Conservation (phyloP, 2,797 vertebrate species). For the Argyrosomus regius region DNA sequence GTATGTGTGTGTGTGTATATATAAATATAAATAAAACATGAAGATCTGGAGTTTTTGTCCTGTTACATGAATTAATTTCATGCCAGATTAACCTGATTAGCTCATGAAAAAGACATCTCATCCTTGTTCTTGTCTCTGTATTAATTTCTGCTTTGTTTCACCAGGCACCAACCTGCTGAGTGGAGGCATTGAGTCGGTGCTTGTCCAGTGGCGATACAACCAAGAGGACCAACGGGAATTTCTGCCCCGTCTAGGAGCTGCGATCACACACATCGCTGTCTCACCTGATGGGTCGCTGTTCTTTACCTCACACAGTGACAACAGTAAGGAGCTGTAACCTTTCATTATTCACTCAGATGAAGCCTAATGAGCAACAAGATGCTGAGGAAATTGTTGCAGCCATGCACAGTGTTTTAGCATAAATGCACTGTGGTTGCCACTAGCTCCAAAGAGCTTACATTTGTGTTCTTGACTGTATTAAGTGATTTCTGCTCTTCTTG, state of each 20-base stretch:
- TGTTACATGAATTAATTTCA: neutral
- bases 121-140: neutral
- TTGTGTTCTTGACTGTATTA: neutral
- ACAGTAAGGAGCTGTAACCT: constrained; percentile 88
- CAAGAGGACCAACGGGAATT: constrained; percentile 88
- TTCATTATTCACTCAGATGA: neutral
- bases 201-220: constrained; percentile 92
- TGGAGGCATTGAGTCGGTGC: constrained; percentile 94
- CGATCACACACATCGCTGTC: constrained; percentile 89
- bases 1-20: no score
- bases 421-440: no score
- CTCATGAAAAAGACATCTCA: neutral
- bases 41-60: neutral
- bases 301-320: constrained; percentile 93
- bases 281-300: constrained; percentile 90
- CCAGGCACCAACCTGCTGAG: constrained; percentile 93
- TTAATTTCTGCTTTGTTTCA: neutral
- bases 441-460: neutral
- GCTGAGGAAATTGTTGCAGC: no score
- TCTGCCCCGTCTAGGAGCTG: constrained; percentile 92
- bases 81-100: neutral
- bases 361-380: neutral
- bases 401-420: neutral
- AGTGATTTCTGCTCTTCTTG: neutral
- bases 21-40: no score